A percentile compares a stretch with the other conserved stretches of the same genome.
Evolutionary conservation across 2,113 vertebrate genomes (phyloP).

Genomic region (Tupaia tana): DNA sequence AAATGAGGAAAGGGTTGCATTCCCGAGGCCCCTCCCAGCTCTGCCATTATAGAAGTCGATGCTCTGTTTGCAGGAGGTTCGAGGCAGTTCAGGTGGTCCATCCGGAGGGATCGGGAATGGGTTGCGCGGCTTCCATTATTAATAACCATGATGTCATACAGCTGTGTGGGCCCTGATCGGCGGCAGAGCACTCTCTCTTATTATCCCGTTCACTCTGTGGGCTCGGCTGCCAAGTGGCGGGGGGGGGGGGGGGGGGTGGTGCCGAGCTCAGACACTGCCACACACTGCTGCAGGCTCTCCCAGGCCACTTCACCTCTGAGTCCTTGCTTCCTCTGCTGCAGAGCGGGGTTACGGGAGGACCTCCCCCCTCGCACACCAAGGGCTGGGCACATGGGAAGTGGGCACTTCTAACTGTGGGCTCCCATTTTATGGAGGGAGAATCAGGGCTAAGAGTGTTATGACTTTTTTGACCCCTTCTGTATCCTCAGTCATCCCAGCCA

Average conservation of each 20-base stretch:
- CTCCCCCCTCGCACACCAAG: background rate
- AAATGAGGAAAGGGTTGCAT: background rate
- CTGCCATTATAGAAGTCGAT: background rate
- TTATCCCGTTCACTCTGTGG: slow-evolving; percentile 60
- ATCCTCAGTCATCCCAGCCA: background rate
- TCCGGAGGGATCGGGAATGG: slow-evolving; percentile 71
- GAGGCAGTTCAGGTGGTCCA: slow-evolving; percentile 74
- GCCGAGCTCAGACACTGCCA: background rate
- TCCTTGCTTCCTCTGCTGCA: background rate
- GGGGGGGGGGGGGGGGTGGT: background rate
- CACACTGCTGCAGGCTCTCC: background rate
- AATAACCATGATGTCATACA: slow-evolving; percentile 83
- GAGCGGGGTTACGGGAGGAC: background rate
- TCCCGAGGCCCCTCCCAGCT: background rate
- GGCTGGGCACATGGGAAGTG: background rate
- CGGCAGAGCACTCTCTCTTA: slow-evolving; percentile 75
- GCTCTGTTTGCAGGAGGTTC: slow-evolving; percentile 16
- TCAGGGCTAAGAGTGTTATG: background rate
- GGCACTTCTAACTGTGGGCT: background rate
- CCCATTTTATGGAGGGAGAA: background rate
- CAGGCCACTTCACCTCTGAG: background rate
- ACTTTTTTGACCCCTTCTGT: background rate
- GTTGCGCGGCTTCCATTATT: slow-evolving; percentile 78
- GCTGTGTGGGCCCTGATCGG: slow-evolving; percentile 69
- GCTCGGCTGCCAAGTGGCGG: slow-evolving; percentile 48